A percentile compares a stretch with the other conserved stretches of the same genome.
Conservation (phyloP, 2,113 vertebrate species). For the Tyto alba region DNA sequence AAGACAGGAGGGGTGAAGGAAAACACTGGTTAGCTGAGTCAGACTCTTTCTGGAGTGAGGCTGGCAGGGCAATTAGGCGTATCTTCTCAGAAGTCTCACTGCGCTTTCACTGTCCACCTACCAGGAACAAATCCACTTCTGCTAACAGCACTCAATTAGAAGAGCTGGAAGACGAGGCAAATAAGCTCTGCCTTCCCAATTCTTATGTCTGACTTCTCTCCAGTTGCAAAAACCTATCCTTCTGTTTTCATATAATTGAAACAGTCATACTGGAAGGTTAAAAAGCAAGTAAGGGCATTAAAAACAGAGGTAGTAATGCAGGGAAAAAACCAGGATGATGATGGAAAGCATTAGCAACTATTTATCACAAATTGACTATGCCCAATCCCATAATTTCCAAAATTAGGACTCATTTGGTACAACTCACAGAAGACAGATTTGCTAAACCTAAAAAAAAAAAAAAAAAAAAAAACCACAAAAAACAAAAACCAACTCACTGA, state of each 20-base stretch:
- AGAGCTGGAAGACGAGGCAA: not conserved
- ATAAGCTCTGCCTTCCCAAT: not conserved
- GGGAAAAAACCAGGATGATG: accelerated
- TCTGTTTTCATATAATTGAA: not conserved
- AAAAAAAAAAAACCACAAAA: too few species aligned
- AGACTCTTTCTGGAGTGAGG: not conserved
- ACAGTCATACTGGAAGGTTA: not conserved
- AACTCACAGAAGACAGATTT: not conserved
- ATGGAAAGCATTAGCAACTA: not conserved
- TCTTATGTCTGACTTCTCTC: not conserved
- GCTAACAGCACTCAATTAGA: not conserved
- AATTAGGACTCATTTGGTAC: not conserved
- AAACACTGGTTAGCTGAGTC: not conserved
- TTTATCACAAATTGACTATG: not conserved
- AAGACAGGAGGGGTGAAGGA: not conserved
- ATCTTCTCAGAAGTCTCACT: not conserved
- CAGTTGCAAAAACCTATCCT: not conserved
- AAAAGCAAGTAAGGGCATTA: not conserved
- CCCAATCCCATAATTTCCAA: not conserved
- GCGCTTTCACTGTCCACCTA: not conserved
- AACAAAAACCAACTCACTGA: too few species aligned
- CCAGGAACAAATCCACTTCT: not conserved
- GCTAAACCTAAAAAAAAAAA: not conserved
- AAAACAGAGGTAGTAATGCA: not conserved
- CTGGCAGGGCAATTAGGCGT: not conserved